These are phyloP conservation scores for Schizopygopsis pylzovi DNA, from an alignment of 2,797 vertebrate species.

Conservation along the genomic window DNA sequence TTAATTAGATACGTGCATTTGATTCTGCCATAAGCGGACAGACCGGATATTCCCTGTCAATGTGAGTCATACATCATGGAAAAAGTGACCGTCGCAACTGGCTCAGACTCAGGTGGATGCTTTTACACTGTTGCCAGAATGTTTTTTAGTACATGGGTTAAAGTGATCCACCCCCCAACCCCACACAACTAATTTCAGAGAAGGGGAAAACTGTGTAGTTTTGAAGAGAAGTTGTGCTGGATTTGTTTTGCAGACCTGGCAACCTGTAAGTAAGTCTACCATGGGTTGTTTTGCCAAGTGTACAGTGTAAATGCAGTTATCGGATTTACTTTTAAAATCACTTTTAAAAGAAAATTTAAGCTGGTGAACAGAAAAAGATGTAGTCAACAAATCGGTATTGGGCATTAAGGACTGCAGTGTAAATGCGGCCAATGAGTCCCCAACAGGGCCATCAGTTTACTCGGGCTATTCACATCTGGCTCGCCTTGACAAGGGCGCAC, in stretches of 20 bases:
- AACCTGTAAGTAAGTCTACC: background rate
- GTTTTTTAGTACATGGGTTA: too few relatives aligned
- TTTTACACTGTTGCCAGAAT: background rate
- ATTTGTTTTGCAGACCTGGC: background rate
- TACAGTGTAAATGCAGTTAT: background rate
- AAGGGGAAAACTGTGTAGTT: too few relatives aligned
- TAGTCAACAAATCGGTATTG: background rate
- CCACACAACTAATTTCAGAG: too few relatives aligned
- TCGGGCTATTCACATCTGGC: constrained; percentile 54
- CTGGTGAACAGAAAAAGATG: background rate
- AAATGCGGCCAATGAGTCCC: constrained; percentile 11
- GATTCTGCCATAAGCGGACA: background rate
- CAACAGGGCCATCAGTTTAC: constrained; percentile 47
- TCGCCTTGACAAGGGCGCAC: constrained; percentile 54
- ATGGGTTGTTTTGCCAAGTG: background rate
- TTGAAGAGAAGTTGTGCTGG: too few relatives aligned
- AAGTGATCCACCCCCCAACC: too few relatives aligned
- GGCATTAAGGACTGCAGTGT: too few relatives aligned
- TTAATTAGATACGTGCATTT: background rate
- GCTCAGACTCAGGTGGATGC: background rate
- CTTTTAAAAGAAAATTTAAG: background rate
- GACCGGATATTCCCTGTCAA: background rate
- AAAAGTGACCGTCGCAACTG: background rate
- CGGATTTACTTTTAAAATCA: background rate
- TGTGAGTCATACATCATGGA: background rate